These are phyloP conservation scores for Gymnosoma rotundatum DNA, from an alignment of 2,888 invertebrate species.

Conservation along the genomic window DNA sequence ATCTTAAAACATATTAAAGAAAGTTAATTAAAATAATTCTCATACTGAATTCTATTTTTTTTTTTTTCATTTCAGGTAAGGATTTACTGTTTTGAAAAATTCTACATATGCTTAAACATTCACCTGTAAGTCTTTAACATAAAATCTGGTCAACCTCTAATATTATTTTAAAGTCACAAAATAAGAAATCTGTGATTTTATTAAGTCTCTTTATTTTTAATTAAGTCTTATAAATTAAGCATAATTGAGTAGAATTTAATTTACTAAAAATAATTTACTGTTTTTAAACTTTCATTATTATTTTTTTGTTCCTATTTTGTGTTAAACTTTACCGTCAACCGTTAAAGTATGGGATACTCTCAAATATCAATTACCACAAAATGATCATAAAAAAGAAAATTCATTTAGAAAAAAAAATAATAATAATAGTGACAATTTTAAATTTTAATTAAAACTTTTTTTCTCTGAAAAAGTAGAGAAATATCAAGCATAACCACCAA, in stretches of 20 bases:
- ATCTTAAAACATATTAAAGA: neutral
- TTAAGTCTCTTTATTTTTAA: constrained; percentile 12
- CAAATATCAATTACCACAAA: constrained; percentile 54
- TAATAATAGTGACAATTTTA: constrained; percentile 67
- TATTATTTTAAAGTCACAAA: neutral
- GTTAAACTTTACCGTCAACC: constrained; percentile 7
- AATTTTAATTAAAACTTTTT: constrained; percentile 59
- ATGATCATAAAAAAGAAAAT: constrained; percentile 62
- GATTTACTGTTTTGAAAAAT: neutral
- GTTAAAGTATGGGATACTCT: constrained; percentile 13
- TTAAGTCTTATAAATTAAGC: constrained; percentile 27
- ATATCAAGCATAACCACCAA: constrained; percentile 35
- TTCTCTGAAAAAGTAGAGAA: neutral
- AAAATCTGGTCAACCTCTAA: neutral
- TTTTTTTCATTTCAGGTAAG: constrained; percentile 46
- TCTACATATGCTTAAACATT: neutral
- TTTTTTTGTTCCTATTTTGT: neutral
- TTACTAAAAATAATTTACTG: neutral
- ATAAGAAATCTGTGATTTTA: constrained; percentile 4
- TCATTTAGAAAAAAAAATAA: constrained; percentile 60
- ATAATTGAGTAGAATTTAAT: constrained; percentile 1
- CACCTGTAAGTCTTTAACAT: constrained; percentile 33
- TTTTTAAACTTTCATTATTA: constrained; percentile 36
- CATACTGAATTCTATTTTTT: neutral
- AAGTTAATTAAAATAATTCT: too few relatives aligned